These are phyloP conservation scores for Meiosimyza decipiens DNA, from an alignment of 2,888 invertebrate genomes.

Conservation along the genomic window DNA sequence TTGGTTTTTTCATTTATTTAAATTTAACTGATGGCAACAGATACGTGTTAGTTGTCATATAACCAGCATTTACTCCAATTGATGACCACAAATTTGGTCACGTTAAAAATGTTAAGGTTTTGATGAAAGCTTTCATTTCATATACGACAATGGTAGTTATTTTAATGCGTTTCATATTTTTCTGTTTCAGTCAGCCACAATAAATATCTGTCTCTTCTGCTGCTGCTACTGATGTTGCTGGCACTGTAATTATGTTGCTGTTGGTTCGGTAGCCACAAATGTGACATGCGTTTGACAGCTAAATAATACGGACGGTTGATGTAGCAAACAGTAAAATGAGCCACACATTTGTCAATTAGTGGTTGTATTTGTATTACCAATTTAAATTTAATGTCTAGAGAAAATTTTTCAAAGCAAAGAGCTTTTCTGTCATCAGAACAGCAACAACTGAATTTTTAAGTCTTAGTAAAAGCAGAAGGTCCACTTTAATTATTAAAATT, in stretches of 20 bases:
- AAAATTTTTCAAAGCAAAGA: not conserved
- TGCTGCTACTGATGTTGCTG: not conserved
- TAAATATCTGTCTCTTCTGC: not conserved
- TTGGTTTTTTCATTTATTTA: not conserved
- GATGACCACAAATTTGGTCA: conserved; percentile 20
- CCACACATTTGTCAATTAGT: conserved; percentile 26
- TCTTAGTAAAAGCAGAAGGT: no score
- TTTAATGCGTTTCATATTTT: not conserved
- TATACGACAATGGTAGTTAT: not conserved
- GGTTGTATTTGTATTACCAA: conserved; percentile 2
- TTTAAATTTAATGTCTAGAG: not conserved
- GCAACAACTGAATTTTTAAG: no score
- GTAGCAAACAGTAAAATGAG: not conserved
- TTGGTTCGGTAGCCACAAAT: conserved; percentile 58
- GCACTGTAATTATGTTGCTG: conserved; percentile 27
- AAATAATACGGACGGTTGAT: conserved; percentile 45
- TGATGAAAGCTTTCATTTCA: conserved; percentile 1
- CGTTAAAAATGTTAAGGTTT: conserved; percentile 1
- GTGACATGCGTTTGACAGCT: conserved; percentile 61
- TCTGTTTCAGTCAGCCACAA: not conserved
- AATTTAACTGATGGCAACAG: no score
- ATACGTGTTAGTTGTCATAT: not conserved
- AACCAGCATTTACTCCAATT: not conserved
- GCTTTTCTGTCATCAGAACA: no score
- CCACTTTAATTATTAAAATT: no score